Evolutionary conservation across 1,140 invertebrate genomes (phyloP), one percentile per base, ranked within the genome.

Genomic region (Drosophila azteca): DNA sequence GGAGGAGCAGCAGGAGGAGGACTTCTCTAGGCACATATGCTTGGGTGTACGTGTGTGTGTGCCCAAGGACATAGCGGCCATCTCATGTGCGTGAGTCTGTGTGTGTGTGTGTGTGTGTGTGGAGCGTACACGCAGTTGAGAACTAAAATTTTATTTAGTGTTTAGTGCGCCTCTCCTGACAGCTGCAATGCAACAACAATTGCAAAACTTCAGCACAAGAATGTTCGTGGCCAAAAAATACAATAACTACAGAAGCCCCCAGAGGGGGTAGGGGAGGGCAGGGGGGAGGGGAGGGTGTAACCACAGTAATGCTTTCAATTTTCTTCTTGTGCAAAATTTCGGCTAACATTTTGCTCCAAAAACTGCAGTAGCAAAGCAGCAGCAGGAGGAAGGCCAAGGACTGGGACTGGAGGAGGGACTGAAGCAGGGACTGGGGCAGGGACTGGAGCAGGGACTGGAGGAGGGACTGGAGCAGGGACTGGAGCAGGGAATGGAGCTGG

Each of bases 131-230:
- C 76, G 79, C 79, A 88, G 83, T 83, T 83, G 83, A 88, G 70
- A 83, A 88, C 84, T 70, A 68, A 87, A 88, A 88, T 88, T 88
- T 88, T 88, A 88, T 88, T 88, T 88, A 88, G 83, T 88, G 83
- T 88, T 88, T 88, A 88, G 83, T 88, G 76, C 79, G 76, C 79
- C 83, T 79, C 77, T 81, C 83, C 69, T 87, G 82, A 88, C 82
- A 87, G 82, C 61, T 79, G 74, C 75, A 70, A 70, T 58, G 55
- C 64, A 74, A 68, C 59, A 64, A 60, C 75, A 74, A 82, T 63
- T 85, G 78, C 49, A 62, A 60, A 81, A 84, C 57, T 81, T 87
- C 57, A 67, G 64, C 67, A 54, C 55, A 84, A 84, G 81, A 84
- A 87, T 80, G 73, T 64, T 43, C 45, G 49, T 63, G 69, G 58